Evolutionary conservation across 2,113 vertebrate species (phyloP).

Genomic region (Calidris pygmaea): DNA sequence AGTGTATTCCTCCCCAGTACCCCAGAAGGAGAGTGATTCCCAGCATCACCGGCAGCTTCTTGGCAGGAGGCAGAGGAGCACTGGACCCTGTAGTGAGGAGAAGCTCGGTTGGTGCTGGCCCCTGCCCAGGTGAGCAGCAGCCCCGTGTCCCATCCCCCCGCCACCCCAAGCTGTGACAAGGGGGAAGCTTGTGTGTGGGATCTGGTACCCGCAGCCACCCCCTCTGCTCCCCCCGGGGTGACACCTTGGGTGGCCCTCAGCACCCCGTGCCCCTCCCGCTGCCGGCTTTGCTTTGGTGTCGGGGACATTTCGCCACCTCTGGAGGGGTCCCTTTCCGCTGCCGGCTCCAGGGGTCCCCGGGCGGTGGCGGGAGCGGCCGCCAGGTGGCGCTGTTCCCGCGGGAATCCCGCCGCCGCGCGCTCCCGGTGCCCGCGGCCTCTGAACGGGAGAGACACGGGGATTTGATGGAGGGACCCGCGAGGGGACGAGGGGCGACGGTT

Average conservation of each 20-base stretch:
- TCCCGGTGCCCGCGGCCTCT: neutral
- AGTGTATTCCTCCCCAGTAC: neutral
- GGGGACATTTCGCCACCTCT: rapidly evolving
- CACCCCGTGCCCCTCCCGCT: neutral
- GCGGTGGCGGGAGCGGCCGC: neutral
- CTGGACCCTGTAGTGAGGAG: neutral
- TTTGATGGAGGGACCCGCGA: neutral
- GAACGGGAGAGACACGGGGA: neutral
- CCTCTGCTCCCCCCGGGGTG: too few relatives aligned
- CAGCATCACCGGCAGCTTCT: neutral
- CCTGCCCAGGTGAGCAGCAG: neutral
- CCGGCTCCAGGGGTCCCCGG: too few relatives aligned
- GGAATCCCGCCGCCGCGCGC: neutral
- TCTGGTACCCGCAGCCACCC: neutral
- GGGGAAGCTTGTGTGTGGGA: rapidly evolving
- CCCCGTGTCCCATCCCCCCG: neutral
- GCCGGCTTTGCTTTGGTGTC: neutral
- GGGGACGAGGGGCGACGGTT: neutral
- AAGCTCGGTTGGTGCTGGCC: too few relatives aligned
- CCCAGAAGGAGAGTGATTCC: neutral
- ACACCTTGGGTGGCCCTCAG: neutral
- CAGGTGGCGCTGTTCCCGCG: conserved; percentile 42
- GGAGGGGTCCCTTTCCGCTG: neutral
- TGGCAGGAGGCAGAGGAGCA: neutral
- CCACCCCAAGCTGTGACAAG: neutral